Evolutionary conservation across 2,113 vertebrate genomes (phyloP).

Genomic region (Mungos mungo): DNA sequence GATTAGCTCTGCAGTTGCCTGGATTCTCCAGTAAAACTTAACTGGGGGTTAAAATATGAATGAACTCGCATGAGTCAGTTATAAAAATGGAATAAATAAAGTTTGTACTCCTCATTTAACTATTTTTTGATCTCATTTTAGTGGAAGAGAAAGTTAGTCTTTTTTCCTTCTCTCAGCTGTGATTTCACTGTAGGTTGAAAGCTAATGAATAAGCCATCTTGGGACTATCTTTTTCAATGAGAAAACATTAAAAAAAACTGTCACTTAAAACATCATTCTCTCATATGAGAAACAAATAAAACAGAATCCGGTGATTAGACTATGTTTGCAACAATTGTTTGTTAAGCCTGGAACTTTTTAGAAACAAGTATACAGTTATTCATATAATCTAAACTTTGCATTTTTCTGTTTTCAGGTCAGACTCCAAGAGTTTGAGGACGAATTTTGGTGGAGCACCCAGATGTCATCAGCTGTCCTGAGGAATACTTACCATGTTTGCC

Average conservation of each 20-base stretch:
- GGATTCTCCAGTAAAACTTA: background rate
- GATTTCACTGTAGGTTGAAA: slow-evolving; percentile 45
- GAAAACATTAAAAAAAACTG: background rate
- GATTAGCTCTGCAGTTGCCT: background rate
- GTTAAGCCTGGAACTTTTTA: slow-evolving; percentile 43
- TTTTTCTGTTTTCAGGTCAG: slow-evolving; percentile 67
- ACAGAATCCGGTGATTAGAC: slow-evolving; percentile 3
- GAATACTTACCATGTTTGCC: slow-evolving; percentile 59
- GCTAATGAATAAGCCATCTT: slow-evolving; percentile 39
- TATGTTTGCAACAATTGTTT: slow-evolving; percentile 53
- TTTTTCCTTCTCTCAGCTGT: background rate
- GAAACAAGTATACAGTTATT: slow-evolving; percentile 66
- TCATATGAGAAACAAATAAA: slow-evolving; percentile 42
- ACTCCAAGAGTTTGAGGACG: slow-evolving; percentile 57
- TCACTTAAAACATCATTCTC: slow-evolving; percentile 44
- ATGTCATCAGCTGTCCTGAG: slow-evolving; percentile 69
- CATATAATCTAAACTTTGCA: slow-evolving; percentile 67
- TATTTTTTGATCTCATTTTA: slow-evolving; percentile 40
- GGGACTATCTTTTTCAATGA: slow-evolving; percentile 30
- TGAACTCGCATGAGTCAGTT: background rate
- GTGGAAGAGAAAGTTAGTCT: slow-evolving; percentile 33
- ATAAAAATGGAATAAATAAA: slow-evolving; percentile 3
- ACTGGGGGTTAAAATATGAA: background rate
- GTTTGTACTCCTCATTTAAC: slow-evolving; percentile 21
- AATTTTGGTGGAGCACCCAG: slow-evolving; percentile 61